Percentiles rank a stretch among this genome's conserved stretches.
Conservation (phyloP, 2,888 invertebrate genomes). For the Vanessa cardui region DNA sequence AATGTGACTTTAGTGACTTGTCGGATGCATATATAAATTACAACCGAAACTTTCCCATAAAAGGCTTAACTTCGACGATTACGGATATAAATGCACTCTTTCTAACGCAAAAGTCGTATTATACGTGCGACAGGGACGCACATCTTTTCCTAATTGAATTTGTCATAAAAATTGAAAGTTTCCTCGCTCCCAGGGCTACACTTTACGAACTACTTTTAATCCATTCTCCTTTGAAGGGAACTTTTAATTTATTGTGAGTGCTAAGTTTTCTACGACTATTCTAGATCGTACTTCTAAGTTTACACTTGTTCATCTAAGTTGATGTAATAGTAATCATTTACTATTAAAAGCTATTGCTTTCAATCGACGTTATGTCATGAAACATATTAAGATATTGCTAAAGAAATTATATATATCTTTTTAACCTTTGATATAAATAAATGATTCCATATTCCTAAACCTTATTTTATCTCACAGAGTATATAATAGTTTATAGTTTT, state of each 20-base stretch:
- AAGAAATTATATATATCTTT: too few species aligned
- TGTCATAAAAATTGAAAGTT: conserved; percentile 82
- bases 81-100: conserved; percentile 49
- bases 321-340: conserved; percentile 70
- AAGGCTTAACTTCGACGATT: conserved; percentile 52
- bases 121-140: conserved; percentile 59
- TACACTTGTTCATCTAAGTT: conserved; percentile 63
- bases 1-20: conserved; percentile 53
- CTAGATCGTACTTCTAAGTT: conserved; percentile 61
- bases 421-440: too few species aligned
- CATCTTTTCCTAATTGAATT: conserved; percentile 77
- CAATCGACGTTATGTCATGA: conserved; percentile 5
- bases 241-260: conserved; percentile 82
- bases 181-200: conserved; percentile 67
- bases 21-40: conserved; percentile 61
- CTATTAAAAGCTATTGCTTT: conserved; percentile 50
- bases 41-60: conserved; percentile 58
- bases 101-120: conserved; percentile 55
- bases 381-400: not conserved
- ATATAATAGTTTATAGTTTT: too few species aligned
- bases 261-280: conserved; percentile 73
- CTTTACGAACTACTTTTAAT: conserved; percentile 78
- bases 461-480: too few species aligned
- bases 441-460: too few species aligned
- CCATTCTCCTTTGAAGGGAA: conserved; percentile 78